Evolutionary conservation across 1,140 invertebrate species (phyloP), one percentile per base, ranked within the genome.

Genomic region (Dicyema japonicum): DNA sequence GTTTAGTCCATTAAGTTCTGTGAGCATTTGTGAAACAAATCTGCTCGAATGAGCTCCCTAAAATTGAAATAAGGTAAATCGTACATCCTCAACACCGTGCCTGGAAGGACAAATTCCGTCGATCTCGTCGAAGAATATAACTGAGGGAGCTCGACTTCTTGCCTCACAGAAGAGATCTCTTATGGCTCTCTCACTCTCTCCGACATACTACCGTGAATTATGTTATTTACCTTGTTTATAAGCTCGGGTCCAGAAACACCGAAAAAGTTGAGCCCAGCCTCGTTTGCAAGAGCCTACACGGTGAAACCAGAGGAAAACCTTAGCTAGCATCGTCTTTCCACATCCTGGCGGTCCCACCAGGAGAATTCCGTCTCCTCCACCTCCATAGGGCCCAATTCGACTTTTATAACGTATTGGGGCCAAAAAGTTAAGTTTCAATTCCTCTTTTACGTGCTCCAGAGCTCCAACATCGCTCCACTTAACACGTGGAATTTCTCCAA

Each of bases 71-170:
- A 16, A 26, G 16, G 17, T 26, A 19, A 5, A 22, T 27, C 8
- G 14, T 6, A 15, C 12, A 31, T 19, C 29, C 28, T 17, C 12
- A 7, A 4, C 23, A 31, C 5, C 23, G 4, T 65, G 67, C 42
- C 82, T 57, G 39, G 68, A 68, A 0, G 80, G 78, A 47, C 80
- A 92, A 13, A 97, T 45, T 0, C 85, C 71, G 52, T 99, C 88
- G 33, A 97, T 63, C 53, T 99, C 88, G 47, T 99, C 88, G 48
- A 97, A 97, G 53, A 97, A 97, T 43, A 97, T 90, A 8, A 97
- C 75, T 52, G 85, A 97, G 0, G 88, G 88, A 0, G 72, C 61
- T 1, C 78, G 88, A 50, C 85, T 82, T 22, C 69, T 51, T 0
- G 82, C 88, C 34, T 80, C 59, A 41, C 72, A 64, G 44, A 99